Percentiles rank a stretch among this genome's conserved stretches.
phyloP scores from a whole-genome alignment of 2,888 invertebrate genomes.

The Phaedon cochleariae region DNA sequence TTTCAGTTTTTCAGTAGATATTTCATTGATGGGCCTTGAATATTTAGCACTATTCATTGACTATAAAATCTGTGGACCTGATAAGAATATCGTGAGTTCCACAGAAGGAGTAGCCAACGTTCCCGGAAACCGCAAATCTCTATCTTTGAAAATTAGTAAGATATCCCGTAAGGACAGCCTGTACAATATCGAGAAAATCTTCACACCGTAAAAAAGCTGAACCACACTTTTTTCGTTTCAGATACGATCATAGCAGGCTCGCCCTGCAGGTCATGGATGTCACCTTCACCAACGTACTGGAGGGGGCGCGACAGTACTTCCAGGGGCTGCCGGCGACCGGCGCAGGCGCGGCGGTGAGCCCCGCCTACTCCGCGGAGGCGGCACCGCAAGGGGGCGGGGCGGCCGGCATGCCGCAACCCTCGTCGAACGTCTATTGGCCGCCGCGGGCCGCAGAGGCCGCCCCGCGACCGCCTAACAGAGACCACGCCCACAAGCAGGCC shows the following conservation, averaged over 20 bases:
- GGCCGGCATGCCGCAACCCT: constrained; percentile 41
- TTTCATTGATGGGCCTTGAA: too few relatives aligned
- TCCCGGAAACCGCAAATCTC: background rate
- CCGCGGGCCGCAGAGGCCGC: constrained; percentile 36
- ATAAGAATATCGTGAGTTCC: too few relatives aligned
- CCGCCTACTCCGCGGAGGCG: constrained; percentile 46
- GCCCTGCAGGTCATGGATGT: constrained; percentile 75
- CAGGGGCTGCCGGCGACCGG: constrained; percentile 75
- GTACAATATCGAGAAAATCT: background rate
- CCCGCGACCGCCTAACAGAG: constrained; percentile 13
- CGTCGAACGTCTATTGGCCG: constrained; percentile 52
- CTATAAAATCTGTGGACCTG: too few relatives aligned
- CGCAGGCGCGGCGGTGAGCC: constrained; percentile 57
- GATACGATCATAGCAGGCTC: constrained; percentile 54
- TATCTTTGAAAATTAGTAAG: too few relatives aligned
- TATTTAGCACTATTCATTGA: too few relatives aligned
- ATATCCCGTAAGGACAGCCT: too few relatives aligned
- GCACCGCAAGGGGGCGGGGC: constrained; percentile 28
- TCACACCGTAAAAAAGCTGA: background rate
- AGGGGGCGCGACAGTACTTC: constrained; percentile 85
- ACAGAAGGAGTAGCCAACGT: too few relatives aligned
- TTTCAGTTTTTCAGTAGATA: too few relatives aligned
- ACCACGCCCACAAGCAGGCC: constrained; percentile 39
- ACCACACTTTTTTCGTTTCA: constrained; percentile 46
- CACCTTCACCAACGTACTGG: constrained; percentile 81